Conservation (phyloP, 64 coral and sea anemone genomes). For the Acropora tenuis region DNA sequence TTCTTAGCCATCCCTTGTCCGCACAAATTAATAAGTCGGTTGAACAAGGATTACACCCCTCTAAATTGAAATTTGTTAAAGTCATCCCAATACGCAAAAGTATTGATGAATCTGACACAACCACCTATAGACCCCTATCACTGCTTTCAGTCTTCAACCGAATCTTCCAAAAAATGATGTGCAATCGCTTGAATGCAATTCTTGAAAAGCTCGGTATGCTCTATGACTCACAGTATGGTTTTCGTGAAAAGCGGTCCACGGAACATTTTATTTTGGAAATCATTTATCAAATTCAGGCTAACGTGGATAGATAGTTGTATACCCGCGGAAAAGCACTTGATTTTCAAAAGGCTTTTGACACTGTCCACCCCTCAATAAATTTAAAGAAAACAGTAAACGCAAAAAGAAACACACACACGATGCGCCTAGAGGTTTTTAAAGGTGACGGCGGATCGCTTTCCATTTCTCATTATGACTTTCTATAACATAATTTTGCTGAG, state of each 20-base stretch:
- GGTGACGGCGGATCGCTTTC: too few species aligned
- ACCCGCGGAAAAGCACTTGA: neutral
- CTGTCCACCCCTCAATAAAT: neutral
- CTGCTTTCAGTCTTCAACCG: slow-evolving; percentile 10
- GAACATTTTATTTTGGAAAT: neutral
- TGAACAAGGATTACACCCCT: neutral
- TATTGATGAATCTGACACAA: neutral
- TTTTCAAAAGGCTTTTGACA: neutral
- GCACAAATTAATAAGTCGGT: too few species aligned
- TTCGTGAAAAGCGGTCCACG: slow-evolving; percentile 7
- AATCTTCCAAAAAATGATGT: slow-evolving; percentile 32
- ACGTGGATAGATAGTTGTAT: neutral
- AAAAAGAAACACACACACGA: too few species aligned
- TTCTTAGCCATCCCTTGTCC: too few species aligned
- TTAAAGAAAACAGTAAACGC: too few species aligned
- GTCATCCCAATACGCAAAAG: neutral
- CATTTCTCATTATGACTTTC: too few species aligned
- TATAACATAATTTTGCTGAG: too few species aligned
- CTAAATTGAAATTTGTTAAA: slow-evolving; percentile 32
- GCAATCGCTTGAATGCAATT: neutral
- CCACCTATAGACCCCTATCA: slow-evolving; percentile 34
- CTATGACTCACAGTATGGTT: neutral
- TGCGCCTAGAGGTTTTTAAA: too few species aligned
- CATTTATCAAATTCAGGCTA: neutral
- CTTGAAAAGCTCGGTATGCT: neutral